Evolutionary conservation across 2,113 vertebrate genomes (phyloP), one percentile per base, ranked within the genome.

Genomic region (Excalfactoria chinensis): DNA sequence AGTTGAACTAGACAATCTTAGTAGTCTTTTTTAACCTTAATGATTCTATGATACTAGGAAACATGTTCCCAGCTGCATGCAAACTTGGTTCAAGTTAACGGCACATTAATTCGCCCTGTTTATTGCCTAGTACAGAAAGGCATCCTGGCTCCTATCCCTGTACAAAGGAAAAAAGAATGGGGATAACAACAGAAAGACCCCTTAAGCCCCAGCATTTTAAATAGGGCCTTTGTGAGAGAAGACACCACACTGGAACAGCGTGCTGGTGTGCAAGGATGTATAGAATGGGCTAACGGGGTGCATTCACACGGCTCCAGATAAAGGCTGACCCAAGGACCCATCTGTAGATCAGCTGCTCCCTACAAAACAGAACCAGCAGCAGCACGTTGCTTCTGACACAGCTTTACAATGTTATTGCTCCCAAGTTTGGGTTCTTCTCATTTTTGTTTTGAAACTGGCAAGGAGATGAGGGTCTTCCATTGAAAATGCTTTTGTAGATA

Each of bases 401-500:
- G 32, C 32, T 12, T 56, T n/a, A 32, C 19, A 78, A n/a, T 34
- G 82, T 56, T 70, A 41, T 62, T 74, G 9, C 51, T 73, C 62
- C 46, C 32, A 35, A 40, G 32, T 88, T 87, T 63, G 12, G 2
- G 13, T 8, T 69, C 58, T 93, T 93, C 83, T 82, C 2, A 28
- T 32, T 75, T 90, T 55, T 95, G 37, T 85, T 74, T 72, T 55
- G 51, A 91, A 95, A 95, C 30, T 56, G 30, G 9, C 11, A 20
- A 93, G 72, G 17, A 76, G 26, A 79, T 32, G 35, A 75, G 41
- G 56, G 76, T 64, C n/a, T 75, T 84, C 21, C 76, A 71, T 63
- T 92, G 82, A 95, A 87, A 83, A 82, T 28, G 63, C 6, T 76
- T 91, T 76, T 91, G 74, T 67, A 86, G 67, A 72, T 40, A 75